Evolutionary conservation across 2,113 vertebrate genomes (phyloP).

Genomic region (Toxostoma redivivum): DNA sequence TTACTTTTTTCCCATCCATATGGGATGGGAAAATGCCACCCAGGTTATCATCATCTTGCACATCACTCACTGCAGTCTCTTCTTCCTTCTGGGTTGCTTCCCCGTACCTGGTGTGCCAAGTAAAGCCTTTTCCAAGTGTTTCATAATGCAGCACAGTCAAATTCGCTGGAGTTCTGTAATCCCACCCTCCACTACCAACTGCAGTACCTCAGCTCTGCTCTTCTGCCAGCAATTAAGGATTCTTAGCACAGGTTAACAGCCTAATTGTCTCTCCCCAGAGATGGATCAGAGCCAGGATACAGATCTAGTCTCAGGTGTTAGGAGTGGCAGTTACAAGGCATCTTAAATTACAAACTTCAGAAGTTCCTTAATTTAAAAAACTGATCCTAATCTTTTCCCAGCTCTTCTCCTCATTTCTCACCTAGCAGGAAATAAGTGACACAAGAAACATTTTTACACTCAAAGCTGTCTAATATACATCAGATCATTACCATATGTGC

Average conservation of each 20-base stretch:
- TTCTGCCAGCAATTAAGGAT: neutral
- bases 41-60: neutral
- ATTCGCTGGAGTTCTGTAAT: neutral
- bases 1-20: neutral
- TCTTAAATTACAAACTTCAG: neutral
- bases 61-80: neutral
- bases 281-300: neutral
- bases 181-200: neutral
- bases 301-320: neutral
- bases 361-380: neutral
- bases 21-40: neutral
- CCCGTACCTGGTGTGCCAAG: neutral
- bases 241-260: neutral
- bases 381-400: neutral
- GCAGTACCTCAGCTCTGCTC: neutral
- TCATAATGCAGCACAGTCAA: neutral
- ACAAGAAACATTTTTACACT: neutral
- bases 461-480: neutral
- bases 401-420: neutral
- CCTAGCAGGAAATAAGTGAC: neutral
- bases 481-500: neutral
- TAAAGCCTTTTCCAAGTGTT: neutral
- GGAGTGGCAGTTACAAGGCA: neutral
- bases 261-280: neutral
- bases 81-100: neutral